Evolutionary conservation across 2,888 invertebrate genomes (phyloP), one percentile per base, ranked within the genome.

Genomic region (Brachynemurus nebulosus): DNA sequence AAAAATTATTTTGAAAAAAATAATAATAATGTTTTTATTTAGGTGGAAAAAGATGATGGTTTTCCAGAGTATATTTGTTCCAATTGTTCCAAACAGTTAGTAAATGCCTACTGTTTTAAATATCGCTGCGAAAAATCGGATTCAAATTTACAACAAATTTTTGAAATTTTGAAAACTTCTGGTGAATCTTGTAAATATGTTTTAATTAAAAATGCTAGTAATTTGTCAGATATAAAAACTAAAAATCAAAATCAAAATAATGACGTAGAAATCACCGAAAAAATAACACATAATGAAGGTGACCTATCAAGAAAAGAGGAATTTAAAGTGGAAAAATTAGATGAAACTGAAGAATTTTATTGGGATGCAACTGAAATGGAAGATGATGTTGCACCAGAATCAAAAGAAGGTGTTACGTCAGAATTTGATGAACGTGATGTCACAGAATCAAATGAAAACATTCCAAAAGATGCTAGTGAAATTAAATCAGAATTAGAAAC

Each of bases 21-120:
- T n/a, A 11, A 4, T 30, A 30, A 30, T 12, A 30, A 30, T 27
- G 14, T 12, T 8, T 23, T 7, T 27, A 44, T 51, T 30, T 30
- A 55, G 55, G 45, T 53, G 25, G 41, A 42, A 36, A 39, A 47
- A 34, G 47, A 52, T 25, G 56, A 57, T 48, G 51, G 51, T 4
- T 44, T 57, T 42, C 57, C 57, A 2, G 48, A 48, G 23, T 50
- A 49, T 42, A 47, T 57, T 36, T 57, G 56, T 43, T 44, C 46
- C 12, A 45, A 47, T 9, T 57, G 57, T 46, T 42, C 49, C 9
- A 46, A 49, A 33, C 43, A 48, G 21, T 42, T 57, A 40, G 49
- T 52, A 37, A 41, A 42, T 3, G 47, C 49, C 12, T 55, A 51
- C 38, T 45, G 38, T 18, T 57, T 54, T 47, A 55, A 52, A 44